A percentile compares a stretch with the other conserved stretches of the same genome.
Evolutionary conservation across 2,797 vertebrate species (phyloP).

Genomic region (Nasua narica): DNA sequence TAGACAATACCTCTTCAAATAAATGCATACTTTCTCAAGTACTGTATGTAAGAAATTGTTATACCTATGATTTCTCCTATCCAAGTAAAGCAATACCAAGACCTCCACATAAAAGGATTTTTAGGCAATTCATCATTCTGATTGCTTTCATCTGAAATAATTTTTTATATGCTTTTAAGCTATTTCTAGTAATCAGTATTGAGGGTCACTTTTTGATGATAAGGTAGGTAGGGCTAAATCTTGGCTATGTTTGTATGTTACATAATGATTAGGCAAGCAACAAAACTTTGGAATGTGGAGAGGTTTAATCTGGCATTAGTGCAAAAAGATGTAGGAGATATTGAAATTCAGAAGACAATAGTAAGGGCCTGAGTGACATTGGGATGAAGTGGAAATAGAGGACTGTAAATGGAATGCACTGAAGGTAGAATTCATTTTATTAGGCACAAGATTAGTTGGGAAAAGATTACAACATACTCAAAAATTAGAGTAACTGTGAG

Average conservation of each 20-base stretch:
- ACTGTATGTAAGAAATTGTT: neutral
- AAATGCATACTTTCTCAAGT: neutral
- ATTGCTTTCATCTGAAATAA: neutral
- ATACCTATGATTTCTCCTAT: neutral
- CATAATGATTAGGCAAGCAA: neutral
- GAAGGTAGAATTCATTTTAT: neutral
- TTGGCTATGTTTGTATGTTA: neutral
- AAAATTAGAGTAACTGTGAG: neutral
- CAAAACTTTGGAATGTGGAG: neutral
- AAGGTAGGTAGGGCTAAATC: neutral
- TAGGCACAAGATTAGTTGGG: neutral
- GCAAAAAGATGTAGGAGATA: neutral
- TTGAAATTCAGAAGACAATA: neutral
- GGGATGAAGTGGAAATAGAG: neutral
- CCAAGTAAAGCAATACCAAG: neutral
- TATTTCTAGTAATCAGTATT: neutral
- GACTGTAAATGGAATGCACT: neutral
- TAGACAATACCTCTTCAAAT: neutral
- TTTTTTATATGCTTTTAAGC: neutral
- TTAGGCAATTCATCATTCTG: neutral
- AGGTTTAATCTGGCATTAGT: neutral
- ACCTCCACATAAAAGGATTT: neutral
- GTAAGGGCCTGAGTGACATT: neutral
- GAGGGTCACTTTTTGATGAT: neutral
- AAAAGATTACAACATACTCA: neutral